Evolutionary conservation across 2,113 vertebrate species (phyloP), one percentile per base, ranked within the genome.

Genomic region (Dromaius novaehollandiae): DNA sequence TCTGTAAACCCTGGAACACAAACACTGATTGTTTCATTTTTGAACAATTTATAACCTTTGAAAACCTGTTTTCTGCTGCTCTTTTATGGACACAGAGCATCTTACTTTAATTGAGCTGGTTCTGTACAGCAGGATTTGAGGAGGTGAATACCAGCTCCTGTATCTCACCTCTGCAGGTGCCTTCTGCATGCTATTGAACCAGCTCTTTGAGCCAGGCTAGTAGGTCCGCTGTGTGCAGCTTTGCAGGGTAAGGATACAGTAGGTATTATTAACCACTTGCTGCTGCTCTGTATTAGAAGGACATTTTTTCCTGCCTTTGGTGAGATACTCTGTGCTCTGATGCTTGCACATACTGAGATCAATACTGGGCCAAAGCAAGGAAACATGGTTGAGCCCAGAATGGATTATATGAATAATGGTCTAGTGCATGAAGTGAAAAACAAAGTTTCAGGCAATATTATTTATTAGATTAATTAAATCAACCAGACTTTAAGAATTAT

Each of bases 181-280:
- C 0, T 1, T 7, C 11, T 61, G 20, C 0, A 0, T 44, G n/a
- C 30, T 82, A 22, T 38, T 78, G 28, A 56, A 11, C 21, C n/a
- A 60, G 22, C 5, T 55, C 16, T 81, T 48, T 38, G 42, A 77
- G 7, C 5, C 40, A 44, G 26, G 26, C 6, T 65, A 25, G 20
- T 19, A 64, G 38, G 26, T 53, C 30, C 12, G 26, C 19, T 11
- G 9, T 2, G 1, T 30, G 60, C 48, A 85, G 64, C 21, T 55
- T 19, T 82, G 30, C 12, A 70, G 25, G 42, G 55, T 42, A 42
- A 65, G 16, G 14, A 85, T 17, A n/a, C 3, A 34, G 16, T 6
- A 61, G 50, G 4, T 11, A 50, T 50, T 13, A 42, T 48, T 55
- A 79, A 55, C 10, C 6, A 7, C 3, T 10, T 51, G 32, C 4